Conservation (phyloP, 2,113 vertebrate species). For the Holacanthus passer region DNA sequence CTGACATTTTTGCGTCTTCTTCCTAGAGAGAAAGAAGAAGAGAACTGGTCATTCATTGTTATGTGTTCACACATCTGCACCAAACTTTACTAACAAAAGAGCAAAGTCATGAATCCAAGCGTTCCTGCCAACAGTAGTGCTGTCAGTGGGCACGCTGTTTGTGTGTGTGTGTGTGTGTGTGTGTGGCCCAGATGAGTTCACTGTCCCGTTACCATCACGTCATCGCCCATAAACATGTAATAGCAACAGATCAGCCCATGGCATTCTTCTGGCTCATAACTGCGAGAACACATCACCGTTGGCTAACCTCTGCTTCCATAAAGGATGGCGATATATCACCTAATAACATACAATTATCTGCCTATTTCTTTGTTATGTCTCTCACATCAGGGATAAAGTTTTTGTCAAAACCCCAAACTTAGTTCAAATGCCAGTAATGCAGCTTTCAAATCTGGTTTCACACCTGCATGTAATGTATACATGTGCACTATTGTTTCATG, state of each 20-base stretch:
- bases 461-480: background rate
- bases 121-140: conserved; percentile 38
- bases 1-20: conserved; percentile 87
- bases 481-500: background rate
- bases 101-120: conserved; percentile 25
- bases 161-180: conserved; percentile 49
- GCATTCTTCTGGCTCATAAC: conserved; percentile 58
- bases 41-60: conserved; percentile 5
- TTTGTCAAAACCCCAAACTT: background rate
- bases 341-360: conserved; percentile 43
- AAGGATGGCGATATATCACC: conserved; percentile 39
- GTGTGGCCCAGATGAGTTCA: conserved; percentile 64
- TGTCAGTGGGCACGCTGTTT: conserved; percentile 42
- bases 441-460: background rate
- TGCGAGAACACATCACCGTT: conserved; percentile 54
- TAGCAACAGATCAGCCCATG: conserved; percentile 53
- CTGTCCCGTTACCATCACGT: conserved; percentile 66
- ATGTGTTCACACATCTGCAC: conserved; percentile 1
- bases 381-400: background rate
- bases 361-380: conserved; percentile 9
- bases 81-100: conserved; percentile 30
- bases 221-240: conserved; percentile 71
- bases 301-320: conserved; percentile 61
- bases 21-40: conserved; percentile 71
- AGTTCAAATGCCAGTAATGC: background rate